Conservation (phyloP, 2,888 invertebrate species). For the Psylliodes chrysocephalus region DNA sequence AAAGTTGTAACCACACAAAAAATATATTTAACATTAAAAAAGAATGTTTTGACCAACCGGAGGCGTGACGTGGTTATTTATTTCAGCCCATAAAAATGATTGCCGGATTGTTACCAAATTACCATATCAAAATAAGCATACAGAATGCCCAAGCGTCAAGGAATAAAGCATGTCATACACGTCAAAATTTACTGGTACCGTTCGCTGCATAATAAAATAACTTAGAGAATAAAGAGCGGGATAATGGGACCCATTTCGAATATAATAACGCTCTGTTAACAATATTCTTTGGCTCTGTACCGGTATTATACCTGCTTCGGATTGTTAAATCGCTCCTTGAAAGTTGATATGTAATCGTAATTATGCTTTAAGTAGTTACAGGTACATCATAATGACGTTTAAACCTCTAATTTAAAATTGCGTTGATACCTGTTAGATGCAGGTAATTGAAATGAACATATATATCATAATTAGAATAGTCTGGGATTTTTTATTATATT, state of each 20-base stretch:
- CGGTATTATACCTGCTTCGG: not conserved
- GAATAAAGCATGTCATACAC: not conserved
- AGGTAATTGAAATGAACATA: conserved; percentile 7
- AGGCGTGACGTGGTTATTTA: not conserved
- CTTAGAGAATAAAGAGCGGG: not conserved
- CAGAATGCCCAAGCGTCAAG: not conserved
- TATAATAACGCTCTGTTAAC: not conserved
- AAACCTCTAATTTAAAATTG: conserved; percentile 10
- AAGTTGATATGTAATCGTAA: conserved; percentile 6
- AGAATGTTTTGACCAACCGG: not conserved
- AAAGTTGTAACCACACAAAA: too few species aligned
- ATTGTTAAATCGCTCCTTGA: conserved; percentile 2
- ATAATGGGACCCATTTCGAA: conserved; percentile 5
- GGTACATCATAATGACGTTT: conserved; percentile 9
- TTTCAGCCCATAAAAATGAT: not conserved
- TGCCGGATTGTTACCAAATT: conserved; percentile 4
- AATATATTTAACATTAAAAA: too few species aligned
- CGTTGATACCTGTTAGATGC: conserved; percentile 1
- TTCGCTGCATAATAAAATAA: not conserved
- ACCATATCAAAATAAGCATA: conserved; percentile 8
- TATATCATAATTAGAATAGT: conserved; percentile 10
- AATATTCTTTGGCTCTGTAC: not conserved
- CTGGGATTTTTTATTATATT: conserved; percentile 10
- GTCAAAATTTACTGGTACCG: not conserved
- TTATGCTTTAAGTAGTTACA: conserved; percentile 4